Evolutionary conservation across 2,888 invertebrate genomes (phyloP).

Genomic region (Chrysopilus asiliformis): DNA sequence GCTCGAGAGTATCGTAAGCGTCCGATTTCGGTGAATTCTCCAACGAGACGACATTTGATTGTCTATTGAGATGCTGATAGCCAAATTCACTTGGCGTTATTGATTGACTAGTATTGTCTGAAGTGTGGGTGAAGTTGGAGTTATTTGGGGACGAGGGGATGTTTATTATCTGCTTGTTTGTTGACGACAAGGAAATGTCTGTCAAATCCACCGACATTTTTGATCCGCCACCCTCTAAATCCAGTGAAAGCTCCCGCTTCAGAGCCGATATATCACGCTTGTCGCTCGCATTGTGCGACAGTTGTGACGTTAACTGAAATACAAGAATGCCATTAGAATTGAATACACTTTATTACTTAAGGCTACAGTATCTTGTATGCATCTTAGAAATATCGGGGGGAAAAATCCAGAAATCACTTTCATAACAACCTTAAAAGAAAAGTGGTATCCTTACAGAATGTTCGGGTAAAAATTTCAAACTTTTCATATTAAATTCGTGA

Average conservation of each 20-base stretch:
- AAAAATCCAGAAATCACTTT: no score
- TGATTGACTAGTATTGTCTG: constrained; percentile 37
- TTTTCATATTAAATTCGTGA: no score
- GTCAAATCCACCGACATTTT: constrained; percentile 22
- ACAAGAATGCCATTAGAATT: constrained; percentile 7
- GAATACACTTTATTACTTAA: no score
- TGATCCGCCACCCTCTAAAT: constrained; percentile 23
- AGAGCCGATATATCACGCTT: constrained; percentile 33
- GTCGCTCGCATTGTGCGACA: constrained; percentile 21
- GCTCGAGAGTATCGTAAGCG: constrained; percentile 24
- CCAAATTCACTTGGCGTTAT: constrained; percentile 36
- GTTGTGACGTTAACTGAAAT: constrained; percentile 17
- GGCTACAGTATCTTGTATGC: no score
- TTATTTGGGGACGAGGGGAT: constrained; percentile 30
- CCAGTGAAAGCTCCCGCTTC: constrained; percentile 33
- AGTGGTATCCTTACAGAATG: no score
- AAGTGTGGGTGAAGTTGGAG: constrained; percentile 27
- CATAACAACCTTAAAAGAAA: no score
- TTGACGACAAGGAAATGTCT: constrained; percentile 14
- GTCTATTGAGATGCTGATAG: constrained; percentile 34
- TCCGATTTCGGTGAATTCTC: constrained; percentile 31
- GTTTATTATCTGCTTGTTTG: constrained; percentile 15
- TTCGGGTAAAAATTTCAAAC: no score
- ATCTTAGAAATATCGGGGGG: no score
- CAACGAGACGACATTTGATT: constrained; percentile 32